Evolutionary conservation across 2,888 invertebrate genomes (phyloP).

Genomic region (Falcaria lacertinaria): DNA sequence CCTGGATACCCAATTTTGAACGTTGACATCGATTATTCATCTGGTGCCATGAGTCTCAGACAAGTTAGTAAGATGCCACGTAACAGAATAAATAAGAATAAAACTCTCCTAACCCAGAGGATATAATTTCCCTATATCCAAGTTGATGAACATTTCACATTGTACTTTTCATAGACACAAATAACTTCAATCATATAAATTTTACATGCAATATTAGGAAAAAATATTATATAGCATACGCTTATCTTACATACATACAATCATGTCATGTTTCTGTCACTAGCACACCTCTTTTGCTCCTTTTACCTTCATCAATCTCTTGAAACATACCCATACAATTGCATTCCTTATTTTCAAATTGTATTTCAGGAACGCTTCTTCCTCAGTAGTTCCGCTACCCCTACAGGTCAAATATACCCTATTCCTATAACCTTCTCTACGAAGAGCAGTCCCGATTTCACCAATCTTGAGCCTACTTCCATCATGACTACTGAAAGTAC

Average conservation of each 20-base stretch:
- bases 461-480: constrained; percentile 38
- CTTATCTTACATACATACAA: no score
- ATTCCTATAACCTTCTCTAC: constrained; percentile 68
- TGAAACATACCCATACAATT: no score
- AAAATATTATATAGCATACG: no score
- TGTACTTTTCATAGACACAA: no score
- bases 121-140: no score
- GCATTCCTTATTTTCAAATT: no score
- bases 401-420: constrained; percentile 54
- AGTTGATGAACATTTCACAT: no score
- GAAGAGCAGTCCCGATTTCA: constrained; percentile 48
- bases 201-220: no score
- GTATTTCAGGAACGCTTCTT: constrained; percentile 76
- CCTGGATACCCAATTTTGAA: constrained; percentile 81
- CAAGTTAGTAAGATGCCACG: constrained; percentile 48
- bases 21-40: constrained; percentile 62
- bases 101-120: not conserved
- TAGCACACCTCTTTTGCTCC: no score
- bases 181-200: no score
- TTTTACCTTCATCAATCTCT: no score
- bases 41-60: constrained; percentile 43
- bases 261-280: no score
- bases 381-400: constrained; percentile 50
- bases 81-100: not conserved
- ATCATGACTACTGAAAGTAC: constrained; percentile 70